Evolutionary conservation across 2,888 invertebrate species (phyloP), one percentile per base, ranked within the genome.

Genomic region (Athalia circularis): DNA sequence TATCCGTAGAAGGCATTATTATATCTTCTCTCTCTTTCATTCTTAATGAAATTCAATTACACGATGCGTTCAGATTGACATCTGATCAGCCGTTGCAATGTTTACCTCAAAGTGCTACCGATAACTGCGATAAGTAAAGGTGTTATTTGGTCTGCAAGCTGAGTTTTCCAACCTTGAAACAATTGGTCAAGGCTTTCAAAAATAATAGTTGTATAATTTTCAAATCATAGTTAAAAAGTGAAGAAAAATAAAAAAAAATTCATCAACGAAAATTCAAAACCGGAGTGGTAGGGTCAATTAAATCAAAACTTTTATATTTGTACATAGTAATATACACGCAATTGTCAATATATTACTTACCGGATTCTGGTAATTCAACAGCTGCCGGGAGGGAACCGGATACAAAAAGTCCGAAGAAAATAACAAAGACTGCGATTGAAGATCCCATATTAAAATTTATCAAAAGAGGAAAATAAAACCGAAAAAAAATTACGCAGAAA

Each of bases 331-430:
- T 29, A 29, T 29, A 29, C 29, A 29, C 29, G 29, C 29, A 29
- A 29, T 1, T 29, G 7, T 47, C 11, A 68, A 15, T 52, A 3
- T 6, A 29, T 29, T 29, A 59, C 72, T 72, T 72, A 72, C 72
- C 72, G 59, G 57, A 47, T 59, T 72, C 72, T 45, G 57, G 13
- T 7, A 15, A 15, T 7, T 72, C 59, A n/a, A 59, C 59, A 57
- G 59, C 72, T 52, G 47, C 43, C 43, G 59, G 4, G 4, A 52
- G 59, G 13, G 47, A 13, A 3, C 15, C 47, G 62, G 29, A 50
- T 48, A 62, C 43, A 43, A 50, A 52, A 43, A 75, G 50, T 43
- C 62, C 43, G 52, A 64, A 62, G n/a, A 75, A 52, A 3, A 75
- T 48, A 75, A 11, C 29, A n/a, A 50, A 29, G 8, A 11, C 29